Evolutionary conservation across 2,888 invertebrate genomes (phyloP).

Genomic region (Fragum whitleyi): DNA sequence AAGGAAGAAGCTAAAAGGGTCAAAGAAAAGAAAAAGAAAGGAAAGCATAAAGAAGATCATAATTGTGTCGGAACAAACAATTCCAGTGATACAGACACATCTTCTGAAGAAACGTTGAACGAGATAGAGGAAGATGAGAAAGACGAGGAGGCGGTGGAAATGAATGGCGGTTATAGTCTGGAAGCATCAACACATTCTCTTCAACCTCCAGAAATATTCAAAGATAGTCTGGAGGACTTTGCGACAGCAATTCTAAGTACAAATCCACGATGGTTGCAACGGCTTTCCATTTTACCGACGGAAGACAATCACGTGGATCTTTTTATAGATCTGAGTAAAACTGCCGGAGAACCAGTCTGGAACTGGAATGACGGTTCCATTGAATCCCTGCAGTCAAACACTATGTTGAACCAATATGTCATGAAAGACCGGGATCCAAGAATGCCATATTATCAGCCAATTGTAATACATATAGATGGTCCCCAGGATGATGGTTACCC

Average conservation of each 20-base stretch:
- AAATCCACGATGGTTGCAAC: slow-evolving; percentile 44
- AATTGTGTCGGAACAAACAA: slow-evolving; percentile 20
- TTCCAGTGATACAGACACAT: slow-evolving; percentile 27
- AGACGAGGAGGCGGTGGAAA: slow-evolving; percentile 41
- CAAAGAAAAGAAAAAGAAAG: slow-evolving; percentile 37
- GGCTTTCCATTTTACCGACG: slow-evolving; percentile 49
- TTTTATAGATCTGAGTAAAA: slow-evolving; percentile 76
- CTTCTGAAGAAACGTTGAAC: slow-evolving; percentile 28
- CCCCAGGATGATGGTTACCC: background rate
- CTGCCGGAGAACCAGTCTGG: slow-evolving; percentile 63
- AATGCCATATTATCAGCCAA: slow-evolving; percentile 52
- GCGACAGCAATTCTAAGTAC: slow-evolving; percentile 20
- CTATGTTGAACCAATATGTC: slow-evolving; percentile 50
- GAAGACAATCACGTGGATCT: slow-evolving; percentile 76
- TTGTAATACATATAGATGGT: background rate
- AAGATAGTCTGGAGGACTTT: slow-evolving; percentile 53
- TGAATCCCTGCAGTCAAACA: slow-evolving; percentile 67
- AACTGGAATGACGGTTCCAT: slow-evolving; percentile 71
- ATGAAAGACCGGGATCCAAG: slow-evolving; percentile 32
- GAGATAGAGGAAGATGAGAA: slow-evolving; percentile 60
- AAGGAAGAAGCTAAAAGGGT: slow-evolving; percentile 60
- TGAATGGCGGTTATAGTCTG: slow-evolving; percentile 36
- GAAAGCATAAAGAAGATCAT: slow-evolving; percentile 7
- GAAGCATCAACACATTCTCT: background rate
- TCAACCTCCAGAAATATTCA: slow-evolving; percentile 38